A percentile compares a stretch with the other conserved stretches of the same genome.
Conservation (phyloP, 2,113 vertebrate species). For the Calyptommatus sinebrachiatus region DNA sequence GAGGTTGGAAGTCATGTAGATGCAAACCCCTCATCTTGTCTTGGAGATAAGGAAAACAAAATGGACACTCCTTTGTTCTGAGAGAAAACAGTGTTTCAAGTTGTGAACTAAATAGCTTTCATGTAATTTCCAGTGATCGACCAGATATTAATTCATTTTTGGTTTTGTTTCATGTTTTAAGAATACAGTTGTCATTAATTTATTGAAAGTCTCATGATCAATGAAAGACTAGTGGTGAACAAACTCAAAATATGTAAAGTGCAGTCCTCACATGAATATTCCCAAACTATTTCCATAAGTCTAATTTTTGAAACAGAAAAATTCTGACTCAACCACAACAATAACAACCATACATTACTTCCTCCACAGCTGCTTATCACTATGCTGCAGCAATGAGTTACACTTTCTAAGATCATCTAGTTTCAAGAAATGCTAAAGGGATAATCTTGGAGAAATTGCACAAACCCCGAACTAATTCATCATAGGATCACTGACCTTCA, state of each 20-base stretch:
- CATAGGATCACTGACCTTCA: slow-evolving; percentile 3
- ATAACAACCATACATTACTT: background rate
- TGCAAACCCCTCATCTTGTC: no score
- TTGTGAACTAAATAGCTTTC: no score
- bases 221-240: background rate
- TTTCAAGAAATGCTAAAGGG: background rate
- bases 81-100: no score
- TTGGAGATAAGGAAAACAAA: no score
- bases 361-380: background rate
- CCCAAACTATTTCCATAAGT: background rate
- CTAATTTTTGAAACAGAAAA: background rate
- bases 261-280: background rate
- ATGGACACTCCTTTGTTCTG: no score
- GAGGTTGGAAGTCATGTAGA: no score
- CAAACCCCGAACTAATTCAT: background rate
- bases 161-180: no score
- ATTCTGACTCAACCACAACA: background rate
- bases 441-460: slow-evolving; percentile 16
- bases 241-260: background rate
- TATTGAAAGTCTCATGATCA: rapidly evolving
- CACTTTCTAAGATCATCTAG: background rate
- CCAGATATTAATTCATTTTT: no score
- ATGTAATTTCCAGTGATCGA: no score
- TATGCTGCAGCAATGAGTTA: background rate
- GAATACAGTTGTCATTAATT: background rate